Conservation (phyloP, 2,797 vertebrate genomes). For the Mus spretus region DNA sequence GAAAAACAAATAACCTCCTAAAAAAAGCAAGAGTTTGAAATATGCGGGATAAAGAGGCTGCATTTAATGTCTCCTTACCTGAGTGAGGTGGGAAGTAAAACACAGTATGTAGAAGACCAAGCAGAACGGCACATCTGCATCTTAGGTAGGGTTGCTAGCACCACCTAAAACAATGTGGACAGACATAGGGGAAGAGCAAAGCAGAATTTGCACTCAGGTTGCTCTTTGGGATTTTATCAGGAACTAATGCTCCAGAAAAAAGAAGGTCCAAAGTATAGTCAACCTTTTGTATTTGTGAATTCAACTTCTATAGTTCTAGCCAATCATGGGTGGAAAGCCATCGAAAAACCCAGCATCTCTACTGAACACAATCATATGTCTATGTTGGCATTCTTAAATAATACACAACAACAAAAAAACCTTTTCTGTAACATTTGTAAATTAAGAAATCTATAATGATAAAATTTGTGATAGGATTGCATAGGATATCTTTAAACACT, state of each 20-base stretch:
- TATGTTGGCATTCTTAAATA: background rate
- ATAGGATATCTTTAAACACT: background rate
- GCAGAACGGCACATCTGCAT: background rate
- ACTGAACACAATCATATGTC: background rate
- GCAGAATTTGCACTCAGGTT: background rate
- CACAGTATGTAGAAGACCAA: background rate
- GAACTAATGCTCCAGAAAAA: background rate
- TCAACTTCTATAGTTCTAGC: background rate
- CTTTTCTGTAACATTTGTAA: background rate
- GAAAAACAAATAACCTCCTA: background rate
- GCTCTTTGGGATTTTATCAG: background rate
- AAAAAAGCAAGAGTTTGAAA: constrained; percentile 27
- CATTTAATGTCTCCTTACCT: background rate
- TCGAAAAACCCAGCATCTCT: background rate
- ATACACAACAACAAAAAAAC: background rate
- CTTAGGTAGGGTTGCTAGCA: background rate
- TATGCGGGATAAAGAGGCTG: background rate
- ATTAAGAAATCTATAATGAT: background rate
- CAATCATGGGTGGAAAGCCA: background rate
- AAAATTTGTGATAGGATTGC: no score
- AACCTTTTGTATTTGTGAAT: background rate
- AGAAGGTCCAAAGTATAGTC: background rate
- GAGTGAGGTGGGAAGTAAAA: background rate
- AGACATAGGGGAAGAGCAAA: background rate
- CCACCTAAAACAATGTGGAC: background rate